Base-by-base conservation (phyloP, 2,888 invertebrate species). In the Polymixis lichenea region DNA sequence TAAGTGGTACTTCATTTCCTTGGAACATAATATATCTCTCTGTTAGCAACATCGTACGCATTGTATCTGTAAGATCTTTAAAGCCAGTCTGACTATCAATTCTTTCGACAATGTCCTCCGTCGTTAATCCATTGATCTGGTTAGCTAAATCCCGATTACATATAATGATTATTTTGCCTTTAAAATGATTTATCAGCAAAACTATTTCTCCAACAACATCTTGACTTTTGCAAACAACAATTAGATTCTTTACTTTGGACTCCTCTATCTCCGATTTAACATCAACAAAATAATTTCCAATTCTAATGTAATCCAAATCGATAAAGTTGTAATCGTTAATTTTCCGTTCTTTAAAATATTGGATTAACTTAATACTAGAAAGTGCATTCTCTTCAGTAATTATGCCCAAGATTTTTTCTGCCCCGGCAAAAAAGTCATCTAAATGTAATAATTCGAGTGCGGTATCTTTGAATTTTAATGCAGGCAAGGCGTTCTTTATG, bases 281-380 rank as follows among this genome's bases (percentile, higher is more conserved):
- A 28, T 43, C 73, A 51, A 77, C 77, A 25, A 86, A 84, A 76
- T 68, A 80, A 53, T 75, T 70, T 64, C 71, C 60, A n/a, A 1
- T n/a, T 9, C 25, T 43, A 17, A 75, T 51, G 38, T 73, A 72
- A 77, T 80, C 78, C 49, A 86, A 67, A 77, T 86, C 78, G 22
- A 86, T 51, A n/a, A 77, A 79, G 0, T 56, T 70, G 15, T 68
- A 80, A 61, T 74, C 66, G 0, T 46, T 62, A 4, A 51, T 32
- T 49, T 76, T 58, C 4, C 71, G n/a, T 53, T 58, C 51, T n/a
- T 76, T 25, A 56, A 83, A 80, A 72, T 72, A 84, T 55, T 84
- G 84, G 2, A 76, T 70, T 68, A 86, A 62, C 69, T 86, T 86
- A 2, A 76, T 61, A 72, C 75, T 74, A 32, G 84, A 65, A 11